A percentile compares a stretch with the other conserved stretches of the same genome.
Evolutionary conservation across 2,888 invertebrate genomes (phyloP).

Genomic region (Dynastes grantii): DNA sequence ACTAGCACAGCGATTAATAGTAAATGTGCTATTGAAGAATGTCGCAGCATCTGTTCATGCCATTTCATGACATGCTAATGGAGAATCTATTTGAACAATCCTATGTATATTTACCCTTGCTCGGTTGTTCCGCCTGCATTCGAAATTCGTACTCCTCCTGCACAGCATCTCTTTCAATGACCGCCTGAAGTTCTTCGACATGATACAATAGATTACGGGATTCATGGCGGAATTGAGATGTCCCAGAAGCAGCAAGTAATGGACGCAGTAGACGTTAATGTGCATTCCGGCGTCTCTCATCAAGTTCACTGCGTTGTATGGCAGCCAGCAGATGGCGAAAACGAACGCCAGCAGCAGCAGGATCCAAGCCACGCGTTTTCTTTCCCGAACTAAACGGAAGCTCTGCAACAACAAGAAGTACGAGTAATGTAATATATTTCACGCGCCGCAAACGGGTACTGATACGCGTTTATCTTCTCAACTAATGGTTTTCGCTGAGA

Average conservation of each 20-base stretch:
- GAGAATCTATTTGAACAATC: too few species aligned
- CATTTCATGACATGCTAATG: too few species aligned
- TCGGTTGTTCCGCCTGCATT: constrained; percentile 58
- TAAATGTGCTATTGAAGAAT: too few species aligned
- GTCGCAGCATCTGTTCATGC: too few species aligned
- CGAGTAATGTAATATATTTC: neutral
- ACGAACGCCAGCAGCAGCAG: constrained; percentile 81
- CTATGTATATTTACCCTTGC: constrained; percentile 58
- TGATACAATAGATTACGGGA: constrained; percentile 83
- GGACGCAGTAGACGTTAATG: constrained; percentile 68
- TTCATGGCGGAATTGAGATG: constrained; percentile 86
- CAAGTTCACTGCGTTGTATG: constrained; percentile 81
- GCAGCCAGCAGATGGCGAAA: constrained; percentile 86
- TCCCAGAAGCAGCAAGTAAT: constrained; percentile 81
- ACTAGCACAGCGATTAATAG: too few species aligned
- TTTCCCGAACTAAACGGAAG: constrained; percentile 76
- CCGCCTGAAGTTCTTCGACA: constrained; percentile 82
- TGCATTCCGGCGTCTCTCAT: constrained; percentile 73
- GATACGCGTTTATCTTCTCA: too few species aligned
- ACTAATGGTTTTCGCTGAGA: too few species aligned
- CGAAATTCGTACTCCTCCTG: constrained; percentile 62
- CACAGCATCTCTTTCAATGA: constrained; percentile 77
- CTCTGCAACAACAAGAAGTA: constrained; percentile 46
- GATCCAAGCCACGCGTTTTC: constrained; percentile 84
- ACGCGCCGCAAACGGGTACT: too few species aligned